Evolutionary conservation across 2,797 vertebrate genomes (phyloP).

Genomic region (Manis crassicaudata): DNA sequence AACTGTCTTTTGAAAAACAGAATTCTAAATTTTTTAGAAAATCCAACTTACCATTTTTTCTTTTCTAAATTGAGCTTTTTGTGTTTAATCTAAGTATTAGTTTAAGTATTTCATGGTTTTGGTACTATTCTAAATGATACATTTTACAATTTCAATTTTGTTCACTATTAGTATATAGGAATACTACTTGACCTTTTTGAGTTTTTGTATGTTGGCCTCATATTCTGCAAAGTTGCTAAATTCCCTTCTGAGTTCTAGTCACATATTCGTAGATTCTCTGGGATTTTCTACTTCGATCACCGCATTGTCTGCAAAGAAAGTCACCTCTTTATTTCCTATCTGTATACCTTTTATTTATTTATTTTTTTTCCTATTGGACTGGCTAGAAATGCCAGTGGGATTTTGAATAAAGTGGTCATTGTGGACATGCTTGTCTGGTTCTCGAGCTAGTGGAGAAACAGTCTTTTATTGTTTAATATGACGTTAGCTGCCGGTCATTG

Average conservation of each 20-base stretch:
- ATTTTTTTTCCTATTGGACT: background rate
- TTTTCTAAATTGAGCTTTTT: background rate
- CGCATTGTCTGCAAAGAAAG: background rate
- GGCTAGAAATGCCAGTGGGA: background rate
- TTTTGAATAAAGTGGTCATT: background rate
- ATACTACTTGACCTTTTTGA: background rate
- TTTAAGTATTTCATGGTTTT: background rate
- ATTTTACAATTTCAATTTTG: conserved; percentile 15
- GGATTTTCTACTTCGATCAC: background rate
- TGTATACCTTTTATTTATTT: background rate
- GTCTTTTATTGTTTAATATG: background rate
- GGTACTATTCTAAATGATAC: background rate
- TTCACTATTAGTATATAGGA: background rate
- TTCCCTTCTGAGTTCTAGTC: background rate
- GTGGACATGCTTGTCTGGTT: background rate
- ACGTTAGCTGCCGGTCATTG: background rate
- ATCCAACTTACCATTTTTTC: background rate
- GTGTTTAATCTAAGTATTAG: background rate
- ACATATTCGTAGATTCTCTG: background rate
- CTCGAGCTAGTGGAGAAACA: background rate
- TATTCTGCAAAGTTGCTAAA: background rate
- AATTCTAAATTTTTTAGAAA: background rate
- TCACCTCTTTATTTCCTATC: background rate
- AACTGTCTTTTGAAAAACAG: background rate
- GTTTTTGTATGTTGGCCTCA: background rate